Conservation (phyloP, 2,888 invertebrate species). For the Ametastegia equiseti region DNA sequence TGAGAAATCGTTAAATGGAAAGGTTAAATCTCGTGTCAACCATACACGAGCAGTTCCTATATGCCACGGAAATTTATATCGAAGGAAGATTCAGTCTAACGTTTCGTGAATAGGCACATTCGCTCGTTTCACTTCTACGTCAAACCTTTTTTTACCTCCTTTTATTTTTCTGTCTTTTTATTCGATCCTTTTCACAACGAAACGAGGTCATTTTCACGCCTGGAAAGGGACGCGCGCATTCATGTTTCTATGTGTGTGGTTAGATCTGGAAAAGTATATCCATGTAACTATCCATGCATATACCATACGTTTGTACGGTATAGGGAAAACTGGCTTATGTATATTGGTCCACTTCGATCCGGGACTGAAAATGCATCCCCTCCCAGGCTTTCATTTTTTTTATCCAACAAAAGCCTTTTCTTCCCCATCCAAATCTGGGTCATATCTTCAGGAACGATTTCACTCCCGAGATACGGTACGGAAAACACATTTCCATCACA, state of each 20-base stretch:
- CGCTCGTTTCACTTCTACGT: conserved; percentile 53
- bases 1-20: background rate
- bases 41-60: background rate
- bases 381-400: background rate
- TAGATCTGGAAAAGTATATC: background rate
- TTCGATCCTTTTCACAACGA: conserved; percentile 51
- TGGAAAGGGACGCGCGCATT: background rate
- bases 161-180: too few species aligned
- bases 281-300: background rate
- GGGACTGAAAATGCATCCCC: conserved; percentile 24
- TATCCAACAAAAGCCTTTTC: background rate
- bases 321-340: conserved; percentile 15
- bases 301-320: background rate
- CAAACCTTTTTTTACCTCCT: conserved; percentile 38
- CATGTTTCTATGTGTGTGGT: background rate
- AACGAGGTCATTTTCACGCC: conserved; percentile 43
- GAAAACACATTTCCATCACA: too few species aligned
- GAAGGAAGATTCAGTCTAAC: conserved; percentile 31
- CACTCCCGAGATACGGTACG: too few species aligned
- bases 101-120: conserved; percentile 54
- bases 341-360: conserved; percentile 9
- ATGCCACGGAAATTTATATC: conserved; percentile 14
- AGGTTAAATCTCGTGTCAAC: background rate
- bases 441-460: conserved; percentile 6
- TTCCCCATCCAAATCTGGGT: conserved; percentile 21